Evolutionary conservation across 1,140 invertebrate genomes (phyloP), one percentile per base, ranked within the genome.

Genomic region (Euschistus heros): DNA sequence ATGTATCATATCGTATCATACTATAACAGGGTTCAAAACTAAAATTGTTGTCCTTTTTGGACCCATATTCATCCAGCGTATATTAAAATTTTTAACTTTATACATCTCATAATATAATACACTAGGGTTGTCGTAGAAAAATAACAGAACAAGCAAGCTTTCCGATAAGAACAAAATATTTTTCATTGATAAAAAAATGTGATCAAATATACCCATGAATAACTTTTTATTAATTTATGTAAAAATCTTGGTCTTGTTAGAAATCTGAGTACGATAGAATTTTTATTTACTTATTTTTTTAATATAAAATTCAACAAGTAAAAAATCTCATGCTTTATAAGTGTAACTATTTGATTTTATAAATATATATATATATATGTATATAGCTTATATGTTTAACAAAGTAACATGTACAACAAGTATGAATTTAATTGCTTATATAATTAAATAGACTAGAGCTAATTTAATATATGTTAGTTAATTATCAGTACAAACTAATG

Each of bases 281-380:
- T 57, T 57, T 18, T 57, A 6, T 24, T 57, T 57, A 27, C 15
- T 37, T 37, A 5, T 6, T 37, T 37, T 37, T 37, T 37, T 37
- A 37, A 13, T 37, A 37, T 6, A 57, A 57, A 57, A 57, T 57
- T 20, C 15, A 57, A 24, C 24, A 24, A 57, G 54, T 57, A 57
- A 26, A 57, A 57, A 57, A 57, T 57, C 24, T 57, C 18, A 22
- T 24, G 20, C 24, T 26, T 14, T 13, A 57, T 24, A 22, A 57
- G 54, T 57, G 54, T 24, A 4, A 24, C 22, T 57, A 22, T 57
- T 6, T 57, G 24, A 52, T 13, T 52, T 17, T 52, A 52, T 18
- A 52, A 27, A 57, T 57, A 27, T 57, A 57, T 27, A 57, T 22
- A 24, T 57, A 57, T 27, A 55, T 52, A 20, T 24, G 22, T 18